Evolutionary conservation across 1,140 invertebrate genomes (phyloP).

Genomic region (Carposina sasakii): DNA sequence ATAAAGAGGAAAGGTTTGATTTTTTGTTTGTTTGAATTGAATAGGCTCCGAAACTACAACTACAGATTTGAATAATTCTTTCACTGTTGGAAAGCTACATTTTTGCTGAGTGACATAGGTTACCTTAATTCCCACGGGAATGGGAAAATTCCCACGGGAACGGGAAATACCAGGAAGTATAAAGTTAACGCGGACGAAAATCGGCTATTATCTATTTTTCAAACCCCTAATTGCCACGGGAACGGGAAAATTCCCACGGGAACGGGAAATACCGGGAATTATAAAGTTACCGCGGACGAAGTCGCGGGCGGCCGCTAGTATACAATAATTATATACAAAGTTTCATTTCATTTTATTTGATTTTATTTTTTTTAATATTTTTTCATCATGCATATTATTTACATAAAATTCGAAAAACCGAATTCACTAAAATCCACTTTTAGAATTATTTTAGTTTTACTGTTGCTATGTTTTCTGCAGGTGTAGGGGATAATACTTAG

Average conservation of each 20-base stretch:
- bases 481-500: background rate
- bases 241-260: no score
- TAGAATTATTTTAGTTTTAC: background rate
- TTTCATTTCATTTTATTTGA: background rate
- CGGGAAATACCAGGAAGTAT: no score
- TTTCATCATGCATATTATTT: background rate
- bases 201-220: no score
- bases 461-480: background rate
- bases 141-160: no score
- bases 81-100: background rate
- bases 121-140: no score
- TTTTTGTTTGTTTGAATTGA: background rate
- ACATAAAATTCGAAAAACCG: background rate
- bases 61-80: background rate
- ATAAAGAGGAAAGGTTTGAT: background rate
- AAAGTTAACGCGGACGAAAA: no score
- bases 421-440: background rate
- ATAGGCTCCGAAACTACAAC: background rate
- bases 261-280: no score
- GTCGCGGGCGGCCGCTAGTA: no score
- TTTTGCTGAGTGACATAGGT: no score
- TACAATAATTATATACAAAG: no score
- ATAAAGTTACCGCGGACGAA: no score
- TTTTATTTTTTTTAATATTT: background rate
- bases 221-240: no score